Base-by-base conservation (phyloP, 1,140 invertebrate genomes). In the Manduca sexta region DNA sequence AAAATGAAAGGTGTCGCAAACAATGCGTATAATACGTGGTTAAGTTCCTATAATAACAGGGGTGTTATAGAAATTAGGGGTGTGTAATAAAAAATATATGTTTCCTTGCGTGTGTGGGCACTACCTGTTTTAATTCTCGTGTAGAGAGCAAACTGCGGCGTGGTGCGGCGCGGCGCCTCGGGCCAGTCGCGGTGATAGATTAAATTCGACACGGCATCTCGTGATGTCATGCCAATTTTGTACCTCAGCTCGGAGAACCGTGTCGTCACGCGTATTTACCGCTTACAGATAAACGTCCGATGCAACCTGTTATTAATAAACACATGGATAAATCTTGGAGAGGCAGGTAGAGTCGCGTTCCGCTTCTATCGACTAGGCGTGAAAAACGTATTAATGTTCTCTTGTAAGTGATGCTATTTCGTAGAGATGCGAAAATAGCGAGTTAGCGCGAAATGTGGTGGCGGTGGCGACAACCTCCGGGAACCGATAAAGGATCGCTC, bases 181-280 rank as follows among this genome's bases (percentile, higher is more conserved):
- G 75, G 74, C 69, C 45, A 17, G 37, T 21, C 49, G 49, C 37
- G 74, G 75, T 84, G 80, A 84, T 84, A 84, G 80, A 84, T 84
- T 81, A 76, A 78, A 84, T 84, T 81, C 69, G 80, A 72, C 76
- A 79, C 77, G 79, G 68, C 69, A 74, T 77, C 74, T 80, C 74
- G 58, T 75, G 69, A 73, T 77, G 79, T 79, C 74, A 80, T 69
- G 80, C 76, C 77, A 73, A 84, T 81, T 81, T 70, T 57, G 67
- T 66, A 56, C 26, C 60, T 66, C 62, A 60, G 64, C 60, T 64
- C 68, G 57, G 49, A 51, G 44, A 52, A 60, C 40, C 62, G 58
- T 50, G 63, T 62, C 76, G 77, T 78, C 75, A 84, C 77, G 80
- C 75, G 73, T 56, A 69, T 80, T 84, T 73, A 56, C 65, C 65